Conservation (phyloP, 1,140 invertebrate genomes). For the Drosophila lini region DNA sequence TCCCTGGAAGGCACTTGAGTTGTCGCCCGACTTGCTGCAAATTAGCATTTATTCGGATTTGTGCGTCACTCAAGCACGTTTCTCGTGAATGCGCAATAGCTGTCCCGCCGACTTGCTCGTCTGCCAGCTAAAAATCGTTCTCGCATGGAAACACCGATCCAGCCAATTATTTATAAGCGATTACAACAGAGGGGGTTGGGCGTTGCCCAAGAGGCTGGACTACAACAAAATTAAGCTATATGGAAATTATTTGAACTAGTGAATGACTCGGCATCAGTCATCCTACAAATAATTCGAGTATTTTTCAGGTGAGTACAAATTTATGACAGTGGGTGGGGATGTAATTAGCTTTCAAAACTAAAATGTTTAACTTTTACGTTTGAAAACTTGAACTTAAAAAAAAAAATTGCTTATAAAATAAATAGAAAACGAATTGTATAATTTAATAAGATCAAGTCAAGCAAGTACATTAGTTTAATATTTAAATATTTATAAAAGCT, state of each 20-base stretch:
- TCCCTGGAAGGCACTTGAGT: background rate
- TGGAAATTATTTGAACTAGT: background rate
- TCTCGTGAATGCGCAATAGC: conserved; percentile 46
- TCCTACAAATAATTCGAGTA: background rate
- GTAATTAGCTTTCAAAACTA: background rate
- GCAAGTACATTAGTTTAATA: background rate
- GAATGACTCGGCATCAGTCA: background rate
- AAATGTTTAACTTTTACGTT: background rate
- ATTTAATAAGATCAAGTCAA: background rate
- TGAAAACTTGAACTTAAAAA: background rate
- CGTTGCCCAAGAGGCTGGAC: conserved; percentile 6
- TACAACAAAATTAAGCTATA: background rate
- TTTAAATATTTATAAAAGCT: conserved; percentile 4
- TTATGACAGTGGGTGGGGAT: background rate
- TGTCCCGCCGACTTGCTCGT: background rate
- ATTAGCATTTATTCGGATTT: conserved; percentile 36
- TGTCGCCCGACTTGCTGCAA: conserved; percentile 28
- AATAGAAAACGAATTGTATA: background rate
- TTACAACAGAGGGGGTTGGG: conserved; percentile 15
- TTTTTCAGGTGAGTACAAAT: background rate
- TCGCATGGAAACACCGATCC: conserved; percentile 15
- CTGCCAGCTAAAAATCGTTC: conserved; percentile 9
- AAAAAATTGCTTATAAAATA: background rate
- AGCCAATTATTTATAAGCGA: conserved; percentile 21
- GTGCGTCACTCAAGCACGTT: conserved; percentile 47